Percentiles rank a stretch among this genome's conserved stretches.
Evolutionary conservation across 1,140 invertebrate species (phyloP).

Genomic region (Pseudomyrmex dendroicus): DNA sequence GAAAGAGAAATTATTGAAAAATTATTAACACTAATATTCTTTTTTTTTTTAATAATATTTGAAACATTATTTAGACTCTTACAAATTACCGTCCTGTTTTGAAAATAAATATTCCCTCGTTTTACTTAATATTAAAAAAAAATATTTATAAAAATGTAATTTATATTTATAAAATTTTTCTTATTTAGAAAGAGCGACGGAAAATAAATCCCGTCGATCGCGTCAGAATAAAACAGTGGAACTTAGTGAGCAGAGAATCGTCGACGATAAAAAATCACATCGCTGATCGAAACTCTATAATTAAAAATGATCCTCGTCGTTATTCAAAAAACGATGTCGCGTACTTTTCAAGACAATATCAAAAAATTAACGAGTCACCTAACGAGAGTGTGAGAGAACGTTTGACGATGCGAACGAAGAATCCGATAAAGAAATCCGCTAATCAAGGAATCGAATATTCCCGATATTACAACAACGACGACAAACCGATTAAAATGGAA

Average conservation of each 20-base stretch:
- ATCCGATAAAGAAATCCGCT: slow-evolving; percentile 45
- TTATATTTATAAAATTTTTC: background rate
- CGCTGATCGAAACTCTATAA: background rate
- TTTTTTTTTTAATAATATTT: background rate
- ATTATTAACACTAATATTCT: background rate
- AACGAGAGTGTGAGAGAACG: slow-evolving; percentile 44
- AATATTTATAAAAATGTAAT: too few relatives aligned
- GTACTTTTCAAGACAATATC: background rate
- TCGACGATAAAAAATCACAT: background rate
- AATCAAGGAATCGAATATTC: slow-evolving; percentile 67
- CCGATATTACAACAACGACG: slow-evolving; percentile 68
- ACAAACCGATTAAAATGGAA: slow-evolving; percentile 51
- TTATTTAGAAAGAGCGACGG: slow-evolving; percentile 16
- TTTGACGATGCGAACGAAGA: slow-evolving; percentile 63
- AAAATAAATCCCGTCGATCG: slow-evolving; percentile 17
- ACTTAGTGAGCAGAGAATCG: background rate
- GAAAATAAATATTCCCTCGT: too few relatives aligned
- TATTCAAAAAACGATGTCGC: background rate
- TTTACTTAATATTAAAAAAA: too few relatives aligned
- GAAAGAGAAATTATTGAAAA: too few relatives aligned
- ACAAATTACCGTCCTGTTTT: too few relatives aligned
- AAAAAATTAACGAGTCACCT: background rate
- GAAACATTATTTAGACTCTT: too few relatives aligned
- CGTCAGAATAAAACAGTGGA: background rate
- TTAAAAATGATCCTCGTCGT: background rate